Evolutionary conservation across 2,113 vertebrate species (phyloP).

Genomic region (Bostrychus sinensis): DNA sequence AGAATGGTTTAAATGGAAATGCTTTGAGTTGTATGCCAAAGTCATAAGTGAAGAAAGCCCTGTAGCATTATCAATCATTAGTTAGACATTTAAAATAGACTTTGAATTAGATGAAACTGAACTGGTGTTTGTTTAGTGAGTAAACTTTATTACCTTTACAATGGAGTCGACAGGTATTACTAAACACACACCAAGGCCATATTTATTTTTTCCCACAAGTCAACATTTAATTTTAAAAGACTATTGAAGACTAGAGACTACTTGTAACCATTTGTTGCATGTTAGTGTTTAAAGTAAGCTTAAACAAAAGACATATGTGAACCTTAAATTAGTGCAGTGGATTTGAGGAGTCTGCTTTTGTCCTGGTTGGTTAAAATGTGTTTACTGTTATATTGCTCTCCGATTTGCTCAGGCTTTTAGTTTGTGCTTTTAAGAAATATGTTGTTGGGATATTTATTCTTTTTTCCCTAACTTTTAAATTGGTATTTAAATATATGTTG

Average conservation of each 20-base stretch:
- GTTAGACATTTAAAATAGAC: not conserved
- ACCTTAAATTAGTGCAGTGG: not conserved
- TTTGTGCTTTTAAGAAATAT: not conserved
- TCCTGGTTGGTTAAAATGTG: not conserved
- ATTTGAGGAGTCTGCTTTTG: not conserved
- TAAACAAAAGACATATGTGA: not conserved
- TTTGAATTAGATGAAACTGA: not conserved
- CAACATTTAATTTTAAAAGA: not conserved
- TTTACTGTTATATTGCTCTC: not conserved
- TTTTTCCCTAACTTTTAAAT: not conserved
- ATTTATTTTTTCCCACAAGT: not conserved
- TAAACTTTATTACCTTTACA: not conserved
- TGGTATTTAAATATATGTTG: too few species aligned
- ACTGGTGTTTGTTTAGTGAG: not conserved
- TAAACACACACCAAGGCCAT: not conserved
- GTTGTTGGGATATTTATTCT: not conserved
- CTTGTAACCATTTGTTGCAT: too few species aligned
- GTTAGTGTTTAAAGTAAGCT: too few species aligned
- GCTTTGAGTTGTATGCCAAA: too few species aligned
- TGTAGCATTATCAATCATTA: not conserved
- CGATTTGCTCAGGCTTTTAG: not conserved
- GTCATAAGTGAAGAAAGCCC: too few species aligned
- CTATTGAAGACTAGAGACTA: too few species aligned
- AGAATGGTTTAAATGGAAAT: too few species aligned
- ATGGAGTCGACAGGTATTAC: constrained; percentile 2